Conservation (phyloP, 1,140 invertebrate genomes). For the Pseudachorutes palmiensis region DNA sequence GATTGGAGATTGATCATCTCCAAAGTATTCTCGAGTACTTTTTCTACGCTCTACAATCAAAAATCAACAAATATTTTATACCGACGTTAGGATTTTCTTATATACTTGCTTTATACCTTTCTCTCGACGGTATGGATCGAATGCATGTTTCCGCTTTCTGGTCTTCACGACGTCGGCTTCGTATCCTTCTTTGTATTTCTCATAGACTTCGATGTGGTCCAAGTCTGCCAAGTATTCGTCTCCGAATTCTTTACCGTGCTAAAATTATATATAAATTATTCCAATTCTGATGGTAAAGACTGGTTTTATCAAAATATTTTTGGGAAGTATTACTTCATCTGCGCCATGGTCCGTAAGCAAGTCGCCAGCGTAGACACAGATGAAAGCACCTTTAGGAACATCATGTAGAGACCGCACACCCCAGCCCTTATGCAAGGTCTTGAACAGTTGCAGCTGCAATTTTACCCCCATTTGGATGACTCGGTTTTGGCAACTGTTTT, state of each 20-base stretch:
- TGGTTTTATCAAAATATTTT: background rate
- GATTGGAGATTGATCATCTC: slow-evolving; percentile 65
- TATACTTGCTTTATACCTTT: too few relatives aligned
- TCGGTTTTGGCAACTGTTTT: slow-evolving; percentile 69
- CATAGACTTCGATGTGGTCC: slow-evolving; percentile 90
- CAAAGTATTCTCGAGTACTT: slow-evolving; percentile 61
- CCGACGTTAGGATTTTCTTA: too few relatives aligned
- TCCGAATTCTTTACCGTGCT: slow-evolving; percentile 73
- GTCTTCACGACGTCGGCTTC: slow-evolving; percentile 57
- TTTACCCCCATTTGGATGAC: slow-evolving; percentile 79
- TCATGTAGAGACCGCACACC: slow-evolving; percentile 90
- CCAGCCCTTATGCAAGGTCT: slow-evolving; percentile 69
- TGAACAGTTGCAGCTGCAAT: slow-evolving; percentile 66
- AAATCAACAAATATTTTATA: too few relatives aligned
- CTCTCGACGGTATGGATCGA: too few relatives aligned
- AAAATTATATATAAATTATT: too few relatives aligned
- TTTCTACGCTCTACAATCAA: too few relatives aligned
- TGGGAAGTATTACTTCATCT: slow-evolving; percentile 55
- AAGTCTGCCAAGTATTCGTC: slow-evolving; percentile 95
- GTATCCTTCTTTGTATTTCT: slow-evolving; percentile 78
- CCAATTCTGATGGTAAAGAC: too few relatives aligned
- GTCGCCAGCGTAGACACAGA: slow-evolving; percentile 91
- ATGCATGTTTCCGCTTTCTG: too few relatives aligned
- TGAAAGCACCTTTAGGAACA: slow-evolving; percentile 83
- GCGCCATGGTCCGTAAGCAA: slow-evolving; percentile 80